Evolutionary conservation across 2,113 vertebrate species (phyloP).

Genomic region (Bubo bubo): DNA sequence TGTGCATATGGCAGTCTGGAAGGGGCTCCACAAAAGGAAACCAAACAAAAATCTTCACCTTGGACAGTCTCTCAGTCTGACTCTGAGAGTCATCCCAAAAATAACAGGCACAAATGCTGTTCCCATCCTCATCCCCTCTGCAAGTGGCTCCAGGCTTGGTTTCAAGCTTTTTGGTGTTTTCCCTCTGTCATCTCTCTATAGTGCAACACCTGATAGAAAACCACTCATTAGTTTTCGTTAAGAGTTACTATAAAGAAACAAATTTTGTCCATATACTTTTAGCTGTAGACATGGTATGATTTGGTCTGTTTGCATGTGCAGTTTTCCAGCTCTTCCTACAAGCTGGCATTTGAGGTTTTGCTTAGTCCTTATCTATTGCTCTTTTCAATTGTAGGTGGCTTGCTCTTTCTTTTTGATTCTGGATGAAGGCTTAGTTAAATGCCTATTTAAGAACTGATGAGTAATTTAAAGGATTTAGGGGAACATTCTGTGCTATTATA

Average conservation of each 20-base stretch:
- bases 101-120: neutral
- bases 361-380: neutral
- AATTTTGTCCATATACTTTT: neutral
- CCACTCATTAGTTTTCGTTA: neutral
- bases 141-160: neutral
- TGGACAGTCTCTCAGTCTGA: neutral
- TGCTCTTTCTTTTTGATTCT: slow-evolving; percentile 53
- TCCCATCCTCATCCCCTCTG: neutral
- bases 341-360: slow-evolving; percentile 32
- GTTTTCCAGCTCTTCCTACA: neutral
- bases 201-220: neutral
- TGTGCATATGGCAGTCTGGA: neutral
- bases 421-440: slow-evolving; percentile 76
- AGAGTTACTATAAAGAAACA: neutral
- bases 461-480: slow-evolving; percentile 83
- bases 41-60: neutral
- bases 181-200: neutral
- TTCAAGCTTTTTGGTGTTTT: neutral
- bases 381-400: slow-evolving; percentile 39
- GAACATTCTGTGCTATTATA: slow-evolving; percentile 78
- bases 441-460: slow-evolving; percentile 80
- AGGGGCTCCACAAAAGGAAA: neutral
- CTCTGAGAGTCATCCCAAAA: neutral
- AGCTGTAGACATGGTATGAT: neutral
- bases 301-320: neutral